phyloP scores from a whole-genome alignment of 2,888 invertebrate genomes.

The Kryphioiulus occultus region DNA sequence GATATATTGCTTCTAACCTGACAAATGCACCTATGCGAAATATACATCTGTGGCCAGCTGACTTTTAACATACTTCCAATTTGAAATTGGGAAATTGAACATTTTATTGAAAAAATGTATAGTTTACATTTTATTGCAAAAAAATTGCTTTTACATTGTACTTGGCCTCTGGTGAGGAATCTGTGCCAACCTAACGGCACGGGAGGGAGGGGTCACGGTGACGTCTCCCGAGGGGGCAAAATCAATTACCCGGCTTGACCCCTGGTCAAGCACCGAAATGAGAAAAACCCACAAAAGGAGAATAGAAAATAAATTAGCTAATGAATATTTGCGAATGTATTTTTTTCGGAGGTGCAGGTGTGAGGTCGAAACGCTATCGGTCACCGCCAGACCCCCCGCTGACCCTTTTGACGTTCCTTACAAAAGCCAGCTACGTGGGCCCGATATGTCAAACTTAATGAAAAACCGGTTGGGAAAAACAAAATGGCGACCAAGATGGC shows the following conservation, averaged over 20 bases:
- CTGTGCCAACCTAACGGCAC: slow-evolving; percentile 4
- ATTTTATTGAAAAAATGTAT: no score
- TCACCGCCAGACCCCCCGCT: slow-evolving; percentile 15
- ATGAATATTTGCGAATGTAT: slow-evolving; percentile 39
- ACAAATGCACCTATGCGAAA: no score
- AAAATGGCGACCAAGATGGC: slow-evolving; percentile 8
- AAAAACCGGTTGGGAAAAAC: not conserved
- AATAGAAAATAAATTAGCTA: slow-evolving; percentile 37
- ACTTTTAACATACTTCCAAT: no score
- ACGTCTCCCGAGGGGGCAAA: not conserved
- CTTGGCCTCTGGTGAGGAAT: not conserved
- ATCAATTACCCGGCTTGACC: slow-evolving; percentile 35
- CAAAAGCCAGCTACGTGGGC: slow-evolving; percentile 27
- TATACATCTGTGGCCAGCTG: no score
- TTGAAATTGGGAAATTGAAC: no score
- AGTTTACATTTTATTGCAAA: no score
- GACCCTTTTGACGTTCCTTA: slow-evolving; percentile 13
- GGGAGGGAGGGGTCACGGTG: not conserved
- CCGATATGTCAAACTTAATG: slow-evolving; percentile 31
- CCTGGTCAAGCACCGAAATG: slow-evolving; percentile 36
- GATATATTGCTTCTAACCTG: no score
- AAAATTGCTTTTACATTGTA: no score
- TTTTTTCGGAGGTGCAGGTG: slow-evolving; percentile 12
- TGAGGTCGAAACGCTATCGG: slow-evolving; percentile 38
- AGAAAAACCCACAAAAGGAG: slow-evolving; percentile 32